Conservation (phyloP, 2,797 vertebrate genomes). For the Parauchenoglanis punctatus region DNA sequence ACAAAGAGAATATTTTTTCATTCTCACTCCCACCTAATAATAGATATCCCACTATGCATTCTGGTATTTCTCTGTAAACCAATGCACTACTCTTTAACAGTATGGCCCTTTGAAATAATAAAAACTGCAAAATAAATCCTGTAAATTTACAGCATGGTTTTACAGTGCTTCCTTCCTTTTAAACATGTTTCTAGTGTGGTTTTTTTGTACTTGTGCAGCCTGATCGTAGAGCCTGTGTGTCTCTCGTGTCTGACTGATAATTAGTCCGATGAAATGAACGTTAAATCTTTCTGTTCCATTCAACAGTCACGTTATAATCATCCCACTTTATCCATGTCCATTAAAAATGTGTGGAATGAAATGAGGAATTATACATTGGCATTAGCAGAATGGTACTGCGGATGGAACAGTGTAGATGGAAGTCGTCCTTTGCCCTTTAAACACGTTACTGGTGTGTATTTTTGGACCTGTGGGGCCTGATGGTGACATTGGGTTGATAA, state of each 20-base stretch:
- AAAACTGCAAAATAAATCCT: neutral
- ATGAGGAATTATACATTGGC: conserved; percentile 3
- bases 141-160: neutral
- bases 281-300: conserved; percentile 29
- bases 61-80: neutral
- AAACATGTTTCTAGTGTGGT: neutral
- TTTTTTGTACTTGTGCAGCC: neutral
- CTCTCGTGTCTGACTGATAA: conserved; percentile 5
- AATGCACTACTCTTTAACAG: neutral
- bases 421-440: conserved; percentile 33
- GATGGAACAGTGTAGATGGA: neutral
- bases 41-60: neutral
- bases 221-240: neutral
- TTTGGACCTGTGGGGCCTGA: conserved; percentile 65
- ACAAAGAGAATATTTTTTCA: neutral
- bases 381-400: neutral
- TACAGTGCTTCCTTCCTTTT: neutral
- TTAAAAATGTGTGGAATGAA: conserved; percentile 11
- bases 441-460: conserved; percentile 60
- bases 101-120: too few relatives aligned
- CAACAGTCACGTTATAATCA: conserved; percentile 11
- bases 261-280: conserved; percentile 6
- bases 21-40: neutral
- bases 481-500: conserved; percentile 64
- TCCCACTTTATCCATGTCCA: neutral